Evolutionary conservation across 2,888 invertebrate species (phyloP).

Genomic region (Hydroisotoma schaefferi): DNA sequence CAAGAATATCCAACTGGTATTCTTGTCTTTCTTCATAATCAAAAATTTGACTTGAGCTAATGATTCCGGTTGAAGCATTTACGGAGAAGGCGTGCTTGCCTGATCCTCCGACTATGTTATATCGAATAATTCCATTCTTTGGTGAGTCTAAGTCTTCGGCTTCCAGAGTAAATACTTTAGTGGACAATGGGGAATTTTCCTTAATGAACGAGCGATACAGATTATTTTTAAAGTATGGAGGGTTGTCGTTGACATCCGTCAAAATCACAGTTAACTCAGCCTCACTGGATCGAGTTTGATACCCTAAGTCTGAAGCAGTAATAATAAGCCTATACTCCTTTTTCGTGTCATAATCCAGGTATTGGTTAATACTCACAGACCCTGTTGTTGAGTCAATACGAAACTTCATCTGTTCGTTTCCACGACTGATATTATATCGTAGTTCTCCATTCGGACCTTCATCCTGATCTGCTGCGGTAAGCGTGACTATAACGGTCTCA

Average conservation of each 20-base stretch:
- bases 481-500: constrained; percentile 77
- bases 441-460: constrained; percentile 86
- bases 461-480: constrained; percentile 80
- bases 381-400: constrained; percentile 72
- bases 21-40: constrained; percentile 66
- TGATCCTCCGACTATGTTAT: constrained; percentile 59
- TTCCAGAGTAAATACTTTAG: constrained; percentile 80
- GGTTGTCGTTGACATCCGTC: constrained; percentile 90
- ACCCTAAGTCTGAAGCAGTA: constrained; percentile 78
- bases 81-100: constrained; percentile 81
- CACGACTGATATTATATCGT: constrained; percentile 75
- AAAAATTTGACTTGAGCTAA: constrained; percentile 76
- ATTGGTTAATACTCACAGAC: constrained; percentile 70
- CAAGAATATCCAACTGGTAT: constrained; percentile 72
- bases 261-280: constrained; percentile 80
- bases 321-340: constrained; percentile 82
- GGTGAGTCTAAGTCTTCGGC: constrained; percentile 86
- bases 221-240: constrained; percentile 77
- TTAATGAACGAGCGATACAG: constrained; percentile 74
- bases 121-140: constrained; percentile 74
- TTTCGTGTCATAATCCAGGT: constrained; percentile 80
- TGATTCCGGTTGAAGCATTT: constrained; percentile 80
- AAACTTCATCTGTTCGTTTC: constrained; percentile 77
- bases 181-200: constrained; percentile 91
- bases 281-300: constrained; percentile 73